Base-by-base conservation (phyloP, 2,888 invertebrate species). In the Onthophagus sagittarius region DNA sequence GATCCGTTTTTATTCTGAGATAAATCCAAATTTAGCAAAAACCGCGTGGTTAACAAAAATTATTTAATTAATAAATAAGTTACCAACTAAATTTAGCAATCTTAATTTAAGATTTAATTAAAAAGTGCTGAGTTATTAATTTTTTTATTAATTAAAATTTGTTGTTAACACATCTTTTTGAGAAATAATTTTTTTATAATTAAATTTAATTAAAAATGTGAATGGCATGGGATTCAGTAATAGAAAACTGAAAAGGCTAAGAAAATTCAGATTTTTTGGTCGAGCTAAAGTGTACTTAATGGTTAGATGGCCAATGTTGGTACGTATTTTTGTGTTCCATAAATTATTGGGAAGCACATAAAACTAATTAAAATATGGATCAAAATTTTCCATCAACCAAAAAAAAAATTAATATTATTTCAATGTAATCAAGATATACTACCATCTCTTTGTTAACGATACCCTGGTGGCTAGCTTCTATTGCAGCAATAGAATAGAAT, bases 261-360 rank as follows among this genome's bases (percentile, higher is more conserved):
- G 88, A 79, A 86, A 87, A 80, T 88, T 89, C 82, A 86, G 88
- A 80, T 88, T 89, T 81, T 89, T 89, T 82, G 89, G 89, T 80
- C 85, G 89, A 79, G 89, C 89, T 76, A 89, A 89, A 82, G 88
- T 89, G 77, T 89, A 89, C 82, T 86, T 89, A 75, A 88, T 88
- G 81, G 88, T 89, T 73, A 86, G 88, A 81, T 89, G 89, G 89
- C 89, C 89, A 15, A 87, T 88, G 83, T 82, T 89, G 89, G 89
- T 89, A 86, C 79, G 71, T 69, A 73, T 75, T 23, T 23, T 23
- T 23, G 23, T 23, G 3, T 23, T 23, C 23, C 23, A 23, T 23
- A 23, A 23, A 23, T 23, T 2, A 23, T 74, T 71, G 75, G 72
- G 4, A 62, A 31, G 2, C 33, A 15, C 32, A 15, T 13, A 69